Evolutionary conservation across 2,113 vertebrate species (phyloP).

Genomic region (Vulpes vulpes): DNA sequence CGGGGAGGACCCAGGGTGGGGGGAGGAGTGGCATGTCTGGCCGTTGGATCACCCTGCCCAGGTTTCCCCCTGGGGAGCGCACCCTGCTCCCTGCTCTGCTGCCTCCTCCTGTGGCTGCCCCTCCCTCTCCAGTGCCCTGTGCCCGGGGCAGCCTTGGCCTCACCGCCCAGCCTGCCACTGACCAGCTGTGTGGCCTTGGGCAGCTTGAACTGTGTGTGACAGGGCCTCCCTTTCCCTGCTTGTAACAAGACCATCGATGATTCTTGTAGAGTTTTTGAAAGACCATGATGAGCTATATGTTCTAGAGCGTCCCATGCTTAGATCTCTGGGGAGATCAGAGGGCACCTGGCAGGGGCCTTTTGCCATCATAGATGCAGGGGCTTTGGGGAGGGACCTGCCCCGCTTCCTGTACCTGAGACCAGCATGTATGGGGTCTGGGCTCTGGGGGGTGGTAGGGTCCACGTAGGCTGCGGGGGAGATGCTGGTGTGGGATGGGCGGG

Average conservation of each 20-base stretch:
- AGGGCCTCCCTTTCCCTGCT: neutral
- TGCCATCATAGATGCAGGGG: too few relatives aligned
- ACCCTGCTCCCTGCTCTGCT: neutral
- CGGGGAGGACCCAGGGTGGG: neutral
- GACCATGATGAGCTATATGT: rapidly evolving
- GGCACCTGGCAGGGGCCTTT: neutral
- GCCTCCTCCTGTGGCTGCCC: neutral
- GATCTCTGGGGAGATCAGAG: too few relatives aligned
- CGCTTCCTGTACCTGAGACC: neutral
- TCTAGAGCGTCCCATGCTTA: rapidly evolving
- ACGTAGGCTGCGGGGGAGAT: neutral
- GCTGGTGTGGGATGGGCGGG: too few relatives aligned
- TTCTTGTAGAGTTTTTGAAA: rapidly evolving
- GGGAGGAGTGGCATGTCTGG: too few relatives aligned
- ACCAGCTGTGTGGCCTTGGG: neutral
- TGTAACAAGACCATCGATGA: neutral
- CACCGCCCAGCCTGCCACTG: neutral
- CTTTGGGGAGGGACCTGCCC: too few relatives aligned
- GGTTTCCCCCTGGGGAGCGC: too few relatives aligned
- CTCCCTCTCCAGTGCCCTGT: rapidly evolving
- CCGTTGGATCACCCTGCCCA: too few relatives aligned
- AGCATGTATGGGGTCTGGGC: too few relatives aligned
- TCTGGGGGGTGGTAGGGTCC: neutral
- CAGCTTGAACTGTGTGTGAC: neutral
- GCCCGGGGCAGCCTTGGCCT: neutral